Evolutionary conservation across 2,797 vertebrate species (phyloP).

Genomic region (Podarcis siculus): DNA sequence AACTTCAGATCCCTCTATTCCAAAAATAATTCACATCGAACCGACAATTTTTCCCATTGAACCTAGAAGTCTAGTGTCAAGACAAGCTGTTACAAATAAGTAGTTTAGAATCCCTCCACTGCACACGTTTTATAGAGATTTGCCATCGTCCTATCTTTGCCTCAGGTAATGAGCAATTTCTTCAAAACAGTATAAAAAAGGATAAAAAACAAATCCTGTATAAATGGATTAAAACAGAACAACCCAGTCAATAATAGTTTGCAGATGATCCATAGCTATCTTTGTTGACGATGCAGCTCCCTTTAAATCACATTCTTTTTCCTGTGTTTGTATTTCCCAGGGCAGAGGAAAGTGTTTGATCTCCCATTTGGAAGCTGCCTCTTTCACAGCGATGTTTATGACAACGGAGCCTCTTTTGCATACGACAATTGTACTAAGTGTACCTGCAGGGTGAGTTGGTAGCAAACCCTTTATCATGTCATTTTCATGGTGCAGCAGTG

Average conservation of each 20-base stretch:
- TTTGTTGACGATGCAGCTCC: constrained; percentile 47
- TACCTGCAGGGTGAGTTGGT: constrained; percentile 86
- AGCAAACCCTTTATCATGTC: not conserved
- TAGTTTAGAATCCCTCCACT: not conserved
- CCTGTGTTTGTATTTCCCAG: constrained; percentile 73
- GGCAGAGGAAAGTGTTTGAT: constrained; percentile 98
- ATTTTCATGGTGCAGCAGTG: constrained; percentile 15
- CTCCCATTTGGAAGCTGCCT: constrained; percentile 93
- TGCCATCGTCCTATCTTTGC: constrained; percentile 28
- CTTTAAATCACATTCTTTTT: constrained; percentile 61
- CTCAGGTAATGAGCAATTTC: not conserved
- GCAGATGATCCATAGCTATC: constrained; percentile 35
- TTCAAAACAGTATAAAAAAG: constrained; percentile 42
- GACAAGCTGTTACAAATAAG: no score
- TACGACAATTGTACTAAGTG: constrained; percentile 93
- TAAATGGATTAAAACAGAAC: constrained; percentile 53
- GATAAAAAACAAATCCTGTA: constrained; percentile 30
- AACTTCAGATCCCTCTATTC: no score
- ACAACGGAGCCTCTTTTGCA: constrained; percentile 87
- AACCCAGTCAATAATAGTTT: constrained; percentile 40
- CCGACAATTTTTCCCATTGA: no score
- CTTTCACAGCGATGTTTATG: constrained; percentile 94
- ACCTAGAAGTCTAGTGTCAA: no score
- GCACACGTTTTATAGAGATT: not conserved
- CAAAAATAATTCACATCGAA: no score